Evolutionary conservation across 1,140 invertebrate species (phyloP), one percentile per base, ranked within the genome.

Genomic region (Rhopalosiphum maidis): DNA sequence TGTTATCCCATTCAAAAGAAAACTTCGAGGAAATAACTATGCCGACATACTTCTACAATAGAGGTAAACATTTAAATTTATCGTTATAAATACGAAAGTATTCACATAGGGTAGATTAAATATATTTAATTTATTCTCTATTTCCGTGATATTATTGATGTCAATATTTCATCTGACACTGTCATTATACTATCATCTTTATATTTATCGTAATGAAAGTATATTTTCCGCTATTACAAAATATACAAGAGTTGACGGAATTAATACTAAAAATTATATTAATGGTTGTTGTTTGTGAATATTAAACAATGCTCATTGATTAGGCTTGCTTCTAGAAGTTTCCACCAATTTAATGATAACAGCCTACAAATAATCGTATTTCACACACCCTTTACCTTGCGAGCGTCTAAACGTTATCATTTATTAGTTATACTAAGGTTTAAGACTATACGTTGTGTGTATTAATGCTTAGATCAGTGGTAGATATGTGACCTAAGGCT

Each of bases 1-100:
- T n/a, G n/a, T n/a, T n/a, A n/a, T 68, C 0, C 11, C 30, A 18
- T 68, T n/a, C 4, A 15, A 15, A 18, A 15, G 5, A 18, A 25
- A 1, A 77, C n/a, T 77, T 15, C 51, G 87, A 5, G 21, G 22
- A 8, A 23, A 21, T 30, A 30, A 1, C 22, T 23, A 90, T 90
- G 88, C 88, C 88, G 23, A 55, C 51, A 25, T 90, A 90, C 37
- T 8, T 90, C 1, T 90, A 90, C 54, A 90, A 60, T 54, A 60
- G 88, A 90, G 88, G 88, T 90, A 90, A 55, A 77, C 18, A 77
- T 77, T 77, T 77, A 77, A 77, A 77, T 77, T n/a, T 18, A n/a
- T 77, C 21, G 15, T 77, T 6, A 51, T 18, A 51, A 51, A 0
- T 77, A n/a, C 60, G 15, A 77, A 18, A 4, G 30, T 77, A 77